phyloP scores from a whole-genome alignment of 2,888 invertebrate species.

The Tetrapedia diversipes region DNA sequence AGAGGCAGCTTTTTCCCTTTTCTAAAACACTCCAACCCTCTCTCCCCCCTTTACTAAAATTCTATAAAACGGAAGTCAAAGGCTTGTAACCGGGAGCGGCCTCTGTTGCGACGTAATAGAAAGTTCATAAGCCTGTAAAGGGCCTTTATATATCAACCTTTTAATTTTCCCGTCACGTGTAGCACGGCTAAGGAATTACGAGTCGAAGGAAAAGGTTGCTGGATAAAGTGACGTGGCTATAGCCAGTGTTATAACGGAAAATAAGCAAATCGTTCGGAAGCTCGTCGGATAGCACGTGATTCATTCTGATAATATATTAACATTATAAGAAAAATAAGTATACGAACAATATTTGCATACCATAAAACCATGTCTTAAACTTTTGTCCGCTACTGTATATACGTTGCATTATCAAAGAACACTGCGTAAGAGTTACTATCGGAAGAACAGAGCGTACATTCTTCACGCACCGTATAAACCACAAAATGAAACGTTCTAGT shows the following conservation, averaged over 20 bases:
- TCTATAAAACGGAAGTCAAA: constrained; percentile 18
- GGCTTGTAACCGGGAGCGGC: not conserved
- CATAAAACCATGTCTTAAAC: too few relatives aligned
- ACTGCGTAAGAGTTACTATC: too few relatives aligned
- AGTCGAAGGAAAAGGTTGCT: not conserved
- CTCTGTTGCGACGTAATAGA: constrained; percentile 5
- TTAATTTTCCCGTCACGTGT: constrained; percentile 11
- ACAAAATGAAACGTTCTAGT: not conserved
- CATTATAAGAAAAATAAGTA: too few relatives aligned
- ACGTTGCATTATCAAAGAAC: too few relatives aligned
- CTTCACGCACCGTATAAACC: too few relatives aligned
- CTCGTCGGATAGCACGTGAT: not conserved
- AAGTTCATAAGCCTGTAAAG: constrained; percentile 24
- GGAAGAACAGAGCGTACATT: too few relatives aligned
- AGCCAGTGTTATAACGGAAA: not conserved
- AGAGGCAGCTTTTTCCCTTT: not conserved
- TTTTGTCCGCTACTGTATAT: too few relatives aligned
- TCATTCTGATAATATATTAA: too few relatives aligned
- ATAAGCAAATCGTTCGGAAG: not conserved
- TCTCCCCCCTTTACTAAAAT: not conserved
- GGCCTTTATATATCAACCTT: constrained; percentile 14
- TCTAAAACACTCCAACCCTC: not conserved
- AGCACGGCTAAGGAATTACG: not conserved
- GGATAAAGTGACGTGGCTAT: not conserved
- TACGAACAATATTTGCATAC: too few relatives aligned